Percentiles rank a stretch among this genome's conserved stretches.
Conservation (phyloP, 2,797 vertebrate genomes). For the Notamacropus eugenii region DNA sequence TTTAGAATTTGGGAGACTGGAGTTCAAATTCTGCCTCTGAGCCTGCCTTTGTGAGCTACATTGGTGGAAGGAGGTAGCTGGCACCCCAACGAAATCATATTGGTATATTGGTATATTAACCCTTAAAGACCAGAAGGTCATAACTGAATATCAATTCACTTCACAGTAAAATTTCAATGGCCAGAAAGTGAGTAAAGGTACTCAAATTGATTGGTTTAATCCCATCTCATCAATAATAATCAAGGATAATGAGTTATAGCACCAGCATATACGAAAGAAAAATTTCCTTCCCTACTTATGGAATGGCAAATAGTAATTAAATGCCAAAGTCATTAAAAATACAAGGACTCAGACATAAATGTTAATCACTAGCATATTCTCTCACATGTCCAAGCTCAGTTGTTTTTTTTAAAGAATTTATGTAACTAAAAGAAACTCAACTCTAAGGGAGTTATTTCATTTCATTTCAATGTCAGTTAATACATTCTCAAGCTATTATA, state of each 20-base stretch:
- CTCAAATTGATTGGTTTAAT: neutral
- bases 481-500: slow-evolving; percentile 13
- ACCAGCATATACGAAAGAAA: neutral
- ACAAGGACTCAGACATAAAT: slow-evolving; percentile 32
- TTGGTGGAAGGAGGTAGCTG: neutral
- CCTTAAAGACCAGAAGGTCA: neutral
- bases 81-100: neutral
- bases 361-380: neutral
- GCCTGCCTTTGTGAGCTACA: neutral
- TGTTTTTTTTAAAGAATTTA: neutral
- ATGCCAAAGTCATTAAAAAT: slow-evolving; percentile 46
- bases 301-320: slow-evolving; percentile 14
- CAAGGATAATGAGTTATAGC: slow-evolving; percentile 11
- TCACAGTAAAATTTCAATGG: neutral
- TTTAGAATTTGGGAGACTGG: neutral
- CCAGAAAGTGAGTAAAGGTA: neutral
- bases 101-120: neutral
- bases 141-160: neutral
- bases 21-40: neutral
- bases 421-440: neutral
- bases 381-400: neutral
- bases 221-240: slow-evolving; percentile 10
- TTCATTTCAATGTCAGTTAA: slow-evolving; percentile 24
- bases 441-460: slow-evolving; percentile 11
- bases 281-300: neutral